phyloP scores from a whole-genome alignment of 2,888 invertebrate genomes.

The Pristionchus mayeri region DNA sequence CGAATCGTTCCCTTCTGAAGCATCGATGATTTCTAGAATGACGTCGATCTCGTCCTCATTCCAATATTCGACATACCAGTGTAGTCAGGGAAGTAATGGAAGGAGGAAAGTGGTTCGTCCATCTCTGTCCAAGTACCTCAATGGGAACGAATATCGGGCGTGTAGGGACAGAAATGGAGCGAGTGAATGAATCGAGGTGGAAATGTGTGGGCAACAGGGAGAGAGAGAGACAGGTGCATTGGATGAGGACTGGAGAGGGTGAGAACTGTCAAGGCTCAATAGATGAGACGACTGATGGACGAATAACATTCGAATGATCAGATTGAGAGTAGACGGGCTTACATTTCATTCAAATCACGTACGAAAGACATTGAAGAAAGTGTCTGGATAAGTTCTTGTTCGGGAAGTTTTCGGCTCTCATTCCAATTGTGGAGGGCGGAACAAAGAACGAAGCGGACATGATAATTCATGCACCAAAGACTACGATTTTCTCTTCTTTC shows the following conservation, averaged over 20 bases:
- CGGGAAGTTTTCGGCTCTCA: too few relatives aligned
- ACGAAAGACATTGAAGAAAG: too few relatives aligned
- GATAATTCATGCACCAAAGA: constrained; percentile 30
- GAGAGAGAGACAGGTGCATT: background rate
- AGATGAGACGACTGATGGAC: background rate
- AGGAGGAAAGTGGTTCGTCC: too few relatives aligned
- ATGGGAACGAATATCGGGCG: too few relatives aligned
- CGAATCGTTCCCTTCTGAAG: background rate
- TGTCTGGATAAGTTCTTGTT: too few relatives aligned
- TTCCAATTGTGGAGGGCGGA: background rate
- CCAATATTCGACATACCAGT: too few relatives aligned
- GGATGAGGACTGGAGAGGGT: background rate
- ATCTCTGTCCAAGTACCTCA: too few relatives aligned
- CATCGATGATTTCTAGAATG: background rate
- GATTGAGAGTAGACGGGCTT: too few relatives aligned
- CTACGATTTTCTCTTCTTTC: background rate
- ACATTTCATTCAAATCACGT: too few relatives aligned
- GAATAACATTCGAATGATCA: too few relatives aligned
- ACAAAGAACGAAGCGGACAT: constrained; percentile 18
- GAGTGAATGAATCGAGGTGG: background rate
- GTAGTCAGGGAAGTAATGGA: too few relatives aligned
- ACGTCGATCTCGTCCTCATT: too few relatives aligned
- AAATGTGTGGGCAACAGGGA: background rate
- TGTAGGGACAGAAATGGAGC: background rate
- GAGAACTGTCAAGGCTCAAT: constrained; percentile 4